Evolutionary conservation across 1,140 invertebrate species (phyloP), one percentile per base, ranked within the genome.

Genomic region (Andrena cerasifolii): DNA sequence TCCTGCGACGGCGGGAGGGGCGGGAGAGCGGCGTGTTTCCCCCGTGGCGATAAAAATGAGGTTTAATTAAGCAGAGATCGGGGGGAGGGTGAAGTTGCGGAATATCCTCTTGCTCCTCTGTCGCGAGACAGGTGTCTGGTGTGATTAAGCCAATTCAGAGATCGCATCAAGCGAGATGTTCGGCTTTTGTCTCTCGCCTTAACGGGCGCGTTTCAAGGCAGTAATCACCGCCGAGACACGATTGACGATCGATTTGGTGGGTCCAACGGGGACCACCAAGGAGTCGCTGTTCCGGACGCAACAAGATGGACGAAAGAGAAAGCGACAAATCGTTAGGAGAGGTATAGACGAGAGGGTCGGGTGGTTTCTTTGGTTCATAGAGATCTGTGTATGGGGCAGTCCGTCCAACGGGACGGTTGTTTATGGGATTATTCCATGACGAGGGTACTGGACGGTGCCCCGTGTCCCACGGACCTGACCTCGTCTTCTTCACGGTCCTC

Each of bases 381-480:
- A 82, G 73, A 18, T 61, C 54, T 63, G 12, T 24, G 70, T 21
- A 28, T 21, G 43, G 16, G 26, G 16, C 53, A 2, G 33, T 31
- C 40, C 31, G 49, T 67, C 31, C 49, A 56, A 18, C 45, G 45
- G 31, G 58, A 21, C 26, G 56, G 31, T 45, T 54, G 56, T 84
- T 84, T 80, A 72, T 26, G 36, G 59, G 59, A 67, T 77, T 73
- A 80, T 65, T 76, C 36, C 83, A 40, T 75, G 82, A 79, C 67
- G 63, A 56, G 56, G 67, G 47, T 80, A 80, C 40, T 26, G 51
- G 33, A 63, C 21, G 47, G 54, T 56, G 14, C 18, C 36, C 33
- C 21, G 24, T 67, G 78, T 68, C 78, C 78, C 54, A 31, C 49
- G 72, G 82, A 72, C 54, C 78, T 83, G 81, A 84, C 83, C 81